These are phyloP conservation scores for Chromis chromis DNA, from an alignment of 2,797 vertebrate genomes.

Conservation along the genomic window DNA sequence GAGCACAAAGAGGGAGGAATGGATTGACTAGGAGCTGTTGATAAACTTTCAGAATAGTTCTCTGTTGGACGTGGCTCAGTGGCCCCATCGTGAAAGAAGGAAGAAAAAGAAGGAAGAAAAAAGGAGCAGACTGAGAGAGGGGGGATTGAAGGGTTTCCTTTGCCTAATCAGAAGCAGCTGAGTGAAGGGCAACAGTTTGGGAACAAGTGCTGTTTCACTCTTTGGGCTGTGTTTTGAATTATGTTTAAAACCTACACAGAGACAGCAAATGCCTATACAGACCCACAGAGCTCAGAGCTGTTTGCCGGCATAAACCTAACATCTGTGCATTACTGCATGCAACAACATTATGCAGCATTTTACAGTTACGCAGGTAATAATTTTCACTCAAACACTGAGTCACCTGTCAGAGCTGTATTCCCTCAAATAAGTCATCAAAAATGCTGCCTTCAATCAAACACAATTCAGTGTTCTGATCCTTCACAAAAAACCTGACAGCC, in stretches of 20 bases:
- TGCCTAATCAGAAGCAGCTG: constrained; percentile 76
- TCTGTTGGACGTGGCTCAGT: constrained; percentile 71
- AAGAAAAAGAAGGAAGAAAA: constrained; percentile 47
- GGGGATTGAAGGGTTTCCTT: constrained; percentile 63
- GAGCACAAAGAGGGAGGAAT: constrained; percentile 73
- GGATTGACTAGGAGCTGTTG: constrained; percentile 76
- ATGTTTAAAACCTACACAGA: constrained; percentile 25
- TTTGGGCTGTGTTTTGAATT: constrained; percentile 43
- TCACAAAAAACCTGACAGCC: constrained; percentile 64
- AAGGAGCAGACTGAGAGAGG: constrained; percentile 34
- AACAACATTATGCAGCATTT: constrained; percentile 12
- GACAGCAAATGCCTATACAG: constrained; percentile 14
- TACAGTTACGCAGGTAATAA: background rate
- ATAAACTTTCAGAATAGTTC: constrained; percentile 81
- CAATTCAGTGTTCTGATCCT: constrained; percentile 60
- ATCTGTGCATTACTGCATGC: background rate
- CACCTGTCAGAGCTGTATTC: constrained; percentile 45
- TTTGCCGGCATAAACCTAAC: constrained; percentile 1
- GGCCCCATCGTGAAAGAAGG: constrained; percentile 60
- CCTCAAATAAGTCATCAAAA: constrained; percentile 72
- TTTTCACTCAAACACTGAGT: constrained; percentile 38
- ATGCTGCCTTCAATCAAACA: constrained; percentile 68
- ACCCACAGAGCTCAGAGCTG: constrained; percentile 2
- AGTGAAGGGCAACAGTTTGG: constrained; percentile 61
- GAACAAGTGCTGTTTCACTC: constrained; percentile 73